Conservation (phyloP, 2,113 vertebrate genomes). For the Aix galericulata region DNA sequence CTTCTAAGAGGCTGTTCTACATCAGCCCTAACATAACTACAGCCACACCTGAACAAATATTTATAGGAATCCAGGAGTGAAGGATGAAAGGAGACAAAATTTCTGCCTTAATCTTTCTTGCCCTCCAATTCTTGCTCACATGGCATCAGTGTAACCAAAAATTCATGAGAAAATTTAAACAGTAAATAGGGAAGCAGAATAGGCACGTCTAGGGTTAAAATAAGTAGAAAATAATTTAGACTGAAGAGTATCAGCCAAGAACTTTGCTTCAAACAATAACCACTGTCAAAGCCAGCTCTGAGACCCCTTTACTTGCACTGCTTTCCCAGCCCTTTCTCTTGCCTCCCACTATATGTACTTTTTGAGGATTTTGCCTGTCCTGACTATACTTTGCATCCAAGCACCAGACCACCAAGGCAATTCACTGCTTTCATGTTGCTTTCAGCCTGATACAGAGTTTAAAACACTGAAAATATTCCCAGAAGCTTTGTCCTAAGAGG, state of each 20-base stretch:
- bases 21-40: background rate
- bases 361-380: background rate
- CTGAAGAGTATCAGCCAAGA: background rate
- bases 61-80: background rate
- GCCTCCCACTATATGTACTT: background rate
- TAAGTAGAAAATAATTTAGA: background rate
- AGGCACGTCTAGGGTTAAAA: background rate
- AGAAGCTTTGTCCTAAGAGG: background rate
- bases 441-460: background rate
- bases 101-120: background rate
- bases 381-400: background rate
- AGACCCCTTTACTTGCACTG: background rate
- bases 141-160: background rate
- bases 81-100: background rate
- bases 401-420: background rate
- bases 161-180: background rate
- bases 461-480: background rate
- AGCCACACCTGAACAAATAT: background rate
- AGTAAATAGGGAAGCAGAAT: background rate
- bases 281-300: background rate
- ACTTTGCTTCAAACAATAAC: fast-evolving
- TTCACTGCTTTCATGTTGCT: background rate
- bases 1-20: background rate
- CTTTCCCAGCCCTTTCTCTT: background rate
- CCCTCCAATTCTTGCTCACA: background rate